These are phyloP conservation scores for Amphiprion percula DNA, from an alignment of 2,113 vertebrate species.

Conservation along the genomic window DNA sequence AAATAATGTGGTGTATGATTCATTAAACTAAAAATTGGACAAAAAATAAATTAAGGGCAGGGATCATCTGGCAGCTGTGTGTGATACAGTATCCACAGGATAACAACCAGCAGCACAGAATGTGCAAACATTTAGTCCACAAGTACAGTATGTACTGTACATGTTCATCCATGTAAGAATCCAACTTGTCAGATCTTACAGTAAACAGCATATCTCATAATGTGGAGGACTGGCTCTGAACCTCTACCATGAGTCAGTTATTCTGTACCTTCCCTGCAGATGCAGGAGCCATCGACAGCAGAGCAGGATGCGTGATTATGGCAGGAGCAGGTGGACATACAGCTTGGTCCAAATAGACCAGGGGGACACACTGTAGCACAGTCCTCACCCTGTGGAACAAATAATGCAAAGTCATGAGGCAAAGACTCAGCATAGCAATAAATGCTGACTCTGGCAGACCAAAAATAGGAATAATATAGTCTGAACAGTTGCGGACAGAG, in stretches of 20 bases:
- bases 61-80: background rate
- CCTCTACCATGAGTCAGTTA: background rate
- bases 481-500: slow-evolving; percentile 19
- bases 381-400: slow-evolving; percentile 87
- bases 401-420: slow-evolving; percentile 49
- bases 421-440: slow-evolving; percentile 30
- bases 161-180: slow-evolving; percentile 20
- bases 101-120: slow-evolving; percentile 11
- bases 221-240: slow-evolving; percentile 13
- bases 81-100: background rate
- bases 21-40: background rate
- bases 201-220: slow-evolving; percentile 4
- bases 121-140: background rate
- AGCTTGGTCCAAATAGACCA: slow-evolving; percentile 92
- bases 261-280: slow-evolving; percentile 93
- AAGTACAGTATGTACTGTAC: background rate
- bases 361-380: slow-evolving; percentile 88
- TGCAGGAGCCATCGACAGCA: slow-evolving; percentile 91
- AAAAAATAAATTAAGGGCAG: background rate
- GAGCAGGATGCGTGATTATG: slow-evolving; percentile 90
- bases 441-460: slow-evolving; percentile 37
- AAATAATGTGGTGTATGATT: background rate
- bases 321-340: slow-evolving; percentile 92
- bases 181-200: background rate
- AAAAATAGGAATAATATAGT: slow-evolving; percentile 40